Evolutionary conservation across 1,140 invertebrate genomes (phyloP).

Genomic region (Nomia melanderi): DNA sequence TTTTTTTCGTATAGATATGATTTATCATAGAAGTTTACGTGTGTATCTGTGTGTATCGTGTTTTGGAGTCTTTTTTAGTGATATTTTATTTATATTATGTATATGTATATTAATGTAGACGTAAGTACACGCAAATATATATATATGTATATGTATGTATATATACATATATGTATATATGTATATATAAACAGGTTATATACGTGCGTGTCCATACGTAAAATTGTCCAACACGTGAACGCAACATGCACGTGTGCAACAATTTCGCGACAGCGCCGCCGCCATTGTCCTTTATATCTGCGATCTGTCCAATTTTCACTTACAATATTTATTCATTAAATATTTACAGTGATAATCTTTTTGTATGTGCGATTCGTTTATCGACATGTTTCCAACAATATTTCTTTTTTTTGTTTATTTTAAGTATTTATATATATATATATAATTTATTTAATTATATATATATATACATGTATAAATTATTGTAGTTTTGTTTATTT

Average conservation of each 20-base stretch:
- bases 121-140: constrained; percentile 66
- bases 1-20: constrained; percentile 69
- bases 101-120: constrained; percentile 58
- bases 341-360: constrained; percentile 64
- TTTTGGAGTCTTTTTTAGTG: constrained; percentile 60
- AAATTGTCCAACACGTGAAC: constrained; percentile 30
- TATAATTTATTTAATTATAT: no score
- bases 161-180: no score
- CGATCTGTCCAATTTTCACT: constrained; percentile 29
- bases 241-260: constrained; percentile 36
- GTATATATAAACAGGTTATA: constrained; percentile 50
- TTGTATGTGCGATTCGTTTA: constrained; percentile 55
- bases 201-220: constrained; percentile 55
- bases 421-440: constrained; percentile 36
- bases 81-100: constrained; percentile 64
- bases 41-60: constrained; percentile 55
- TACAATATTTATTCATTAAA: constrained; percentile 60
- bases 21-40: constrained; percentile 68
- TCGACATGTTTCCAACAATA: constrained; percentile 63
- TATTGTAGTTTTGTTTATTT: constrained; percentile 61
- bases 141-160: constrained; percentile 57
- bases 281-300: constrained; percentile 21
- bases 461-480: constrained; percentile 50
- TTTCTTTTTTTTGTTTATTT: constrained; percentile 41
- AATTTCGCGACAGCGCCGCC: constrained; percentile 24